A percentile compares a stretch with the other conserved stretches of the same genome.
These are phyloP conservation scores for Pseudachorutes palmiensis DNA, from an alignment of 1,140 invertebrate genomes.

Conservation along the genomic window DNA sequence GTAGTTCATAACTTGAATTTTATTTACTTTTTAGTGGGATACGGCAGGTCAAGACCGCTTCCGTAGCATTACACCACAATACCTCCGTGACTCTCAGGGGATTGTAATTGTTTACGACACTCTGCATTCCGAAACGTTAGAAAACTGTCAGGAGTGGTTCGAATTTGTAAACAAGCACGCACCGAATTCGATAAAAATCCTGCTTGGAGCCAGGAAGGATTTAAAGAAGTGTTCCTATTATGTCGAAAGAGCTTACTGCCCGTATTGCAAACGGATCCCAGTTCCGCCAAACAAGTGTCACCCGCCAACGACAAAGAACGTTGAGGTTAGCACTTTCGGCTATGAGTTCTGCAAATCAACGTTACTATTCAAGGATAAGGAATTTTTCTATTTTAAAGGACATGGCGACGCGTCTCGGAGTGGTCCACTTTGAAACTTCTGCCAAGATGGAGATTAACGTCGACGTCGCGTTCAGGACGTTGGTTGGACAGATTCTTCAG, in stretches of 20 bases:
- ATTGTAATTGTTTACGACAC: slow-evolving; percentile 2
- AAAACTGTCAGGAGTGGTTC: slow-evolving; percentile 1
- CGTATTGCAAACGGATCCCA: neutral
- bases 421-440: neutral
- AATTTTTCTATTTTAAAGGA: slow-evolving; percentile 1
- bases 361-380: no score
- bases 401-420: neutral
- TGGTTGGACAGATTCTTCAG: neutral
- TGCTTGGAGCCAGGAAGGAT: neutral
- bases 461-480: neutral
- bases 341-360: no score
- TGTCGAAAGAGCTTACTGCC: no score
- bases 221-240: neutral
- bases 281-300: no score
- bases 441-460: neutral
- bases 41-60: neutral
- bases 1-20: neutral
- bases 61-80: neutral
- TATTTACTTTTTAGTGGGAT: slow-evolving; percentile 9
- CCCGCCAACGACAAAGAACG: neutral
- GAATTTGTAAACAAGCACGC: slow-evolving; percentile 4
- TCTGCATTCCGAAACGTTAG: neutral
- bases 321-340: no score
- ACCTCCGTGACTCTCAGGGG: slow-evolving; percentile 1
- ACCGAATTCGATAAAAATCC: neutral